These are phyloP conservation scores for Spodoptera litura DNA, from an alignment of 1,140 invertebrate species.

Conservation along the genomic window DNA sequence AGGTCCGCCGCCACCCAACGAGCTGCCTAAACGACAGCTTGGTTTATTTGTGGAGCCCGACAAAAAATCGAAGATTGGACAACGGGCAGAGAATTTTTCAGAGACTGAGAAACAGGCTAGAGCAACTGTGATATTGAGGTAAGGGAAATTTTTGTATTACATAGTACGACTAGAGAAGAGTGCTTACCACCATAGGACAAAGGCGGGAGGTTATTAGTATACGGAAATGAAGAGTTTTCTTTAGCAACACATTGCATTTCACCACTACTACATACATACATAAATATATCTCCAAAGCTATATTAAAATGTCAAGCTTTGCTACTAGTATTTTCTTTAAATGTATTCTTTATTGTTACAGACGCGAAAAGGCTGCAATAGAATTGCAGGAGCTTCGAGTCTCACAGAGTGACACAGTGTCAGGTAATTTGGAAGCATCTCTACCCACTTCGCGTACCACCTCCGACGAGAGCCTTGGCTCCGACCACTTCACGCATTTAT, in stretches of 20 bases:
- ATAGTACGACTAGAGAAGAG: not conserved
- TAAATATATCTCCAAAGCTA: too few species aligned
- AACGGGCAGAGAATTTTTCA: constrained; percentile 91
- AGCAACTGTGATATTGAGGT: constrained; percentile 87
- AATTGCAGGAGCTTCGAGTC: constrained; percentile 80
- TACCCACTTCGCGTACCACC: constrained; percentile 65
- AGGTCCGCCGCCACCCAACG: constrained; percentile 89
- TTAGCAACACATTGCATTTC: too few species aligned
- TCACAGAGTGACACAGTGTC: constrained; percentile 84
- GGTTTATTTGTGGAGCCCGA: constrained; percentile 93
- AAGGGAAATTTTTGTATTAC: constrained; percentile 36
- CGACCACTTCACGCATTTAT: constrained; percentile 78
- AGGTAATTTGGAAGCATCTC: constrained; percentile 80
- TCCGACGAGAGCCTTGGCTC: constrained; percentile 74
- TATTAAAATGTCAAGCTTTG: too few species aligned
- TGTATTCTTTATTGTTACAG: constrained; percentile 65
- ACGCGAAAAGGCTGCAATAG: constrained; percentile 86
- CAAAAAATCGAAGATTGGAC: constrained; percentile 90
- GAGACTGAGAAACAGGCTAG: constrained; percentile 90
- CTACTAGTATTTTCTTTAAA: too few species aligned
- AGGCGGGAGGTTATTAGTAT: too few species aligned
- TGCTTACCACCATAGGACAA: too few species aligned
- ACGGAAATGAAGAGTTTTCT: too few species aligned
- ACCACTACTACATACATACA: too few species aligned
- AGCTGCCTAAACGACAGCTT: constrained; percentile 94